A percentile compares a stretch with the other conserved stretches of the same genome.
Conservation (phyloP, 2,888 invertebrate species). For the Eristalis arbustorum region DNA sequence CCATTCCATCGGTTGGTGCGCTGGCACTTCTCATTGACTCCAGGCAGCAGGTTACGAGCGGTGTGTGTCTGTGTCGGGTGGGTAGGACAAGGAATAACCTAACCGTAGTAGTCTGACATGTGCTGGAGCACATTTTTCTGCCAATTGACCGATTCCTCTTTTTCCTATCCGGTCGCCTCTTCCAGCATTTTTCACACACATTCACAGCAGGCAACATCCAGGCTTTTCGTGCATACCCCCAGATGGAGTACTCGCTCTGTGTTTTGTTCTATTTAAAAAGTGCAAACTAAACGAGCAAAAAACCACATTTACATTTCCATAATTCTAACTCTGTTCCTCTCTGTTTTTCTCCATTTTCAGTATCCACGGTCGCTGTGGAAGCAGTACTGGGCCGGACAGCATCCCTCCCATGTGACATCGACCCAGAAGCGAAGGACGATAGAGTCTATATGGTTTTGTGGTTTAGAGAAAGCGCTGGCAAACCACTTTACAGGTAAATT, state of each 20-base stretch:
- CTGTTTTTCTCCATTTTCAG: constrained; percentile 80
- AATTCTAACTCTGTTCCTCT: constrained; percentile 25
- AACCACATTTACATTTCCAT: constrained; percentile 45
- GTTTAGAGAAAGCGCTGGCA: constrained; percentile 92
- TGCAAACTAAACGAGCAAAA: neutral
- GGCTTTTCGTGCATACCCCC: no score
- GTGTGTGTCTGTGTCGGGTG: neutral
- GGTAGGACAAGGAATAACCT: constrained; percentile 1
- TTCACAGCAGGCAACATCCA: no score
- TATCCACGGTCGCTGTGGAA: constrained; percentile 87
- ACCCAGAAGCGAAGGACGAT: constrained; percentile 90
- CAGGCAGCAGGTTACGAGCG: neutral
- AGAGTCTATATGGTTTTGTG: constrained; percentile 95
- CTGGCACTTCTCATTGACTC: constrained; percentile 9
- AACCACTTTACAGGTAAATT: constrained; percentile 93
- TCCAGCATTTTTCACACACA: constrained; percentile 17
- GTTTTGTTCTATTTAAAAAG: neutral
- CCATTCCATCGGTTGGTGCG: neutral
- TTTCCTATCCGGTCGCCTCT: neutral
- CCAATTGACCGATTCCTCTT: constrained; percentile 20
- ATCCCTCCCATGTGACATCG: constrained; percentile 93
- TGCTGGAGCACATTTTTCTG: constrained; percentile 35
- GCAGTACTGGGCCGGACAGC: constrained; percentile 92
- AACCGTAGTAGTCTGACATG: constrained; percentile 26
- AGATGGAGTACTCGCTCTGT: neutral